Base-by-base conservation (phyloP, 2,113 vertebrate genomes). In the Lampris incognitus region DNA sequence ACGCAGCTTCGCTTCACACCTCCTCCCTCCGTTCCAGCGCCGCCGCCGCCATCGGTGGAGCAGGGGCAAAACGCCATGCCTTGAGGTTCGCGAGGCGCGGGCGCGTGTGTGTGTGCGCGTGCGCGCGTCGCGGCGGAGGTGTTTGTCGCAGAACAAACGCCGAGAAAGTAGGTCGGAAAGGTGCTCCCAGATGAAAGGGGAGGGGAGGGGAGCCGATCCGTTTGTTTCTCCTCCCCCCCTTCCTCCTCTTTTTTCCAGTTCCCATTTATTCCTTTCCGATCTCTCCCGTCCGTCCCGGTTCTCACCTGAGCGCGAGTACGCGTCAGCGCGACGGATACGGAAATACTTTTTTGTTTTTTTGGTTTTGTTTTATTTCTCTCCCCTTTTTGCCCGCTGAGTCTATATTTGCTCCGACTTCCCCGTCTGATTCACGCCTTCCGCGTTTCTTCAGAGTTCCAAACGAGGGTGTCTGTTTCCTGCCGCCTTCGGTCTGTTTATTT, bases 131-230 rank as follows among this genome's bases (percentile, higher is more conserved):
- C 79, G 72, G 79, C 87, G 74, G 85, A 77, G 52, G 69, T 74
- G 76, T 87, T 88, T 71, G 79, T 83, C 72, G 81, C 74, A 78
- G 65, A 90, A 74, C 78, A 81, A 89, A 85, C 79, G 76, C 9
- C 69, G 80, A 85, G 76, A 90, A 93, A 93, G 88, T 93, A 93
- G 92, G 91, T 89, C 89, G 39, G 66, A 88, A 83, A 91, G 91
- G 89, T 92, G 88, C 84, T 89, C 52, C 41, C 76, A 91, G 82
- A 91, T 89, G 81, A 89, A 89, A 93, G 81, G 9, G 61, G 64
- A 81, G 70, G 51, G 58, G 62, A 72, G 62, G 24, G 24, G 24
- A 68, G 64, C 7, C 24, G 49, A 9, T 44, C 49, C 11, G 9
- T 61, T 67, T 56, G 59, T 81, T 80, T 60, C 40, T 5, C 42